Conservation (phyloP, 2,797 vertebrate genomes). For the Lycodopsis pacificus region DNA sequence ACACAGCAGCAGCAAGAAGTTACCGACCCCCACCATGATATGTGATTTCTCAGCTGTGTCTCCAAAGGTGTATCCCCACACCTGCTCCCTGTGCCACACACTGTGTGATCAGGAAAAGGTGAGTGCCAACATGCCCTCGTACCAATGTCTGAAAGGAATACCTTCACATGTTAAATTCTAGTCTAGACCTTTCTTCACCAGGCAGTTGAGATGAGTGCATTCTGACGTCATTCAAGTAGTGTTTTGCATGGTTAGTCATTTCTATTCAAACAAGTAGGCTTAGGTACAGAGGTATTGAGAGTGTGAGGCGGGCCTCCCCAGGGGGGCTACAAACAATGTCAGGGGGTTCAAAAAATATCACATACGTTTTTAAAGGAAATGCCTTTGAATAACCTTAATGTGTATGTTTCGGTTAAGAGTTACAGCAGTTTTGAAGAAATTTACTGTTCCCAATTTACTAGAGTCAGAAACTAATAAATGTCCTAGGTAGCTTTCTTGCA, state of each 20-base stretch:
- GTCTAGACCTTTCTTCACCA: conserved; percentile 14
- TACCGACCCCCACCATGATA: conserved; percentile 92
- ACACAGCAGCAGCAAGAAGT: conserved; percentile 78
- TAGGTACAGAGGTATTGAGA: background rate
- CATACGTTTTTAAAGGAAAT: too few relatives aligned
- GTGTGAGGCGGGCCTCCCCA: background rate
- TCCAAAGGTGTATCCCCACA: conserved; percentile 94
- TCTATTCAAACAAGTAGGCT: background rate
- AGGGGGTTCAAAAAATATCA: too few relatives aligned
- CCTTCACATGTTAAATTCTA: conserved; percentile 17
- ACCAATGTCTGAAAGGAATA: conserved; percentile 45
- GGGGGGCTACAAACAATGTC: background rate
- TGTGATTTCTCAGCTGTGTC: conserved; percentile 92
- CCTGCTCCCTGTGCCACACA: conserved; percentile 94
- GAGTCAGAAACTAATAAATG: background rate
- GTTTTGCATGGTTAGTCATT: background rate
- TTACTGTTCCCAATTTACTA: too few relatives aligned
- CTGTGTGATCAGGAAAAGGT: conserved; percentile 95
- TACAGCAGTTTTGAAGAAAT: too few relatives aligned
- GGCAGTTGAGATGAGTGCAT: conserved; percentile 14
- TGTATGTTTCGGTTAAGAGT: too few relatives aligned
- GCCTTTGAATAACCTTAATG: too few relatives aligned
- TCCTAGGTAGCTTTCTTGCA: background rate
- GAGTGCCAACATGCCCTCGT: conserved; percentile 78
- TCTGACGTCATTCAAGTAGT: background rate